Base-by-base conservation (phyloP, 2,888 invertebrate genomes). In the Trypoxylon attenuatum region DNA sequence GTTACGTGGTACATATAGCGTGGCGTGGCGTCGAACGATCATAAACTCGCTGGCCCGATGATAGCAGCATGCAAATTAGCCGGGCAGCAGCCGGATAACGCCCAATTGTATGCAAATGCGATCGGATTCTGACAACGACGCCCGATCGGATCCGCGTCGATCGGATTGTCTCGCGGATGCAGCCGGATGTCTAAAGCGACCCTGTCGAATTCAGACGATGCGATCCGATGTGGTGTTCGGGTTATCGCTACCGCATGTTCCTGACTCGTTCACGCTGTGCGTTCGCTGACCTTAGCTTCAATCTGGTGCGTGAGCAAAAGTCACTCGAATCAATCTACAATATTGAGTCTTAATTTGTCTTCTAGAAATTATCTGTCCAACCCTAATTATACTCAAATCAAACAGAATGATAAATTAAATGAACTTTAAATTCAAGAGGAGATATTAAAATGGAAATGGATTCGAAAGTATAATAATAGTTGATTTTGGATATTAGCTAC, bases 81-180 rank as follows among this genome's bases (percentile, higher is more conserved):
- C 56, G 60, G 42, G 52, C 50, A 60, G 53, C 61, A 38, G 45
- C 51, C 79, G 68, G 71, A 79, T 78, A 74, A 78, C 69, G 69
- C 62, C 55, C 73, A 71, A 79, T 77, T 79, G 76, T 79, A 79
- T 79, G 79, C 67, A 76, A 79, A 79, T 77, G 62, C 64, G 67
- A 77, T 76, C 72, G 63, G 77, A 74, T 79, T 65, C 67, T 73
- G 66, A 62, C 59, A 45, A 64, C 19, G 50, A 41, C 56, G 65
- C 25, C 33, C 65, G 64, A 64, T 67, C 68, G 58, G 53, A 65
- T 59, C 49, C 69, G 46, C 56, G 21, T 10, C 60, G 73, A 65
- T 62, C 62, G 46, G 63, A 59, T 71, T 47, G 52, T n/a, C n/a
- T 5, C 33, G 8, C 33, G 33, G 22, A 18, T n/a, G 57, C 39